Evolutionary conservation across 2,797 vertebrate genomes (phyloP), one percentile per base, ranked within the genome.

Genomic region (Squalus acanthias): DNA sequence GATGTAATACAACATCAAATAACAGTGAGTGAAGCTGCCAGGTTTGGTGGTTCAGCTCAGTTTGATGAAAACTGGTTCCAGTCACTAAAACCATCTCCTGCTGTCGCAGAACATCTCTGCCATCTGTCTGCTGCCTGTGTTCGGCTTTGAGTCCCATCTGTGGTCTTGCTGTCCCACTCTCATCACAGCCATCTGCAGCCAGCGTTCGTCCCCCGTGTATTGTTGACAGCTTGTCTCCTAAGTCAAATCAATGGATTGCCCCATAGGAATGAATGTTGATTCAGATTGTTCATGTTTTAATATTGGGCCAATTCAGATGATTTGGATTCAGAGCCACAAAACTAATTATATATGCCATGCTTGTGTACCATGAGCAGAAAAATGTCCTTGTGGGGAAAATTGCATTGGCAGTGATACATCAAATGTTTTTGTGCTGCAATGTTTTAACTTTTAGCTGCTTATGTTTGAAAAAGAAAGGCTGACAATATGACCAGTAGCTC

Each of bases 121-220:
- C 94, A 95, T 95, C 94, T 95, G 94, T 95, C 94, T 57, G 94
- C 70, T 95, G 94, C 94, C 26, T 95, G 94, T 76, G 24, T 50
- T 7, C 57, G 60, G 94, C 94, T 57, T 95, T 95, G 94, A 95
- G 26, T 76, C 70, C 94, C 94, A 95, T 95, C 94, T 95, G 94
- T n/a, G 50, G 94, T 22, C 53, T 93, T 46, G 9, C 63, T 53
- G 29, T 17, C 70, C 70, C 50, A 95, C 50, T 95, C 94, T 46
- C 22, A 74, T 95, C 70, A 76, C 12, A 74, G 70, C 94, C 94
- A 95, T 95, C 94, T 95, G 94, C 69, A 76, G 94, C 50, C 69
- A 60, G 29, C 6, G 26, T 76, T 20, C 60, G 29, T 76, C 70
- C 26, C 50, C 50, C 26, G 33, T 57, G 94, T 95, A 57, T 72